Base-by-base conservation (phyloP, 30 jellyfish, hydroid and myxozoan species). In the Hydra vulgaris region DNA sequence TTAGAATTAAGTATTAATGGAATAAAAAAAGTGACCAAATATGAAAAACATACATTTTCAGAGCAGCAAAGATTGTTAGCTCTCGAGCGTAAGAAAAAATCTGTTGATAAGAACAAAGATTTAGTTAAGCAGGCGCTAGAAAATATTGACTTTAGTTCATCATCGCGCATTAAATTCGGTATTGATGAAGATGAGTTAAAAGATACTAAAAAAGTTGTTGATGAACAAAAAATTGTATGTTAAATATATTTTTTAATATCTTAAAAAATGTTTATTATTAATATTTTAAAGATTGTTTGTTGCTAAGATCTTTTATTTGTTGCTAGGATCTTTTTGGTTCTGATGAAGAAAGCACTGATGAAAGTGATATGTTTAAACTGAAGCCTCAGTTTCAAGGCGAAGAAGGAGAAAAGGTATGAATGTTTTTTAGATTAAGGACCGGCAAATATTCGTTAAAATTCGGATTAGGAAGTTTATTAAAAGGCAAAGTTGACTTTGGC, bases 301-400 rank as follows among this genome's bases (percentile, higher is more conserved):
- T n/a, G n/a, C n/a, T n/a, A n/a, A n/a, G n/a, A n/a, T n/a, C n/a
- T n/a, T n/a, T 7, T 21, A 18, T 76, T 7, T 22, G 52, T 76
- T 27, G 66, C 21, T 78, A 53, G 0, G 53, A 54, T 0, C 66
- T n/a, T 12, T 17, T 24, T 17, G 71, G 21, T 74, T 75, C 70
- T 15, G 88, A 74, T 71, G 82, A 66, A 15, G 80, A 73, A 18
- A 78, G 77, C 20, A 92, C 83, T 24, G 96, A 92, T 15, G 96
- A 85, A n/a, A 73, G 23, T 21, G 83, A 70, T 0, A 24, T 79
- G 78, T 74, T 92, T 82, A 72, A 26, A 54, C 26, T 84, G 16
- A 92, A 87, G 75, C 86, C 96, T 8, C 96, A 92, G 17, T 92
- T 92, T 74, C 96, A 92, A 84, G 98, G 98, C 22, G 82, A 81